Conservation (phyloP, 2,888 invertebrate species). For the Synergus itoensis region DNA sequence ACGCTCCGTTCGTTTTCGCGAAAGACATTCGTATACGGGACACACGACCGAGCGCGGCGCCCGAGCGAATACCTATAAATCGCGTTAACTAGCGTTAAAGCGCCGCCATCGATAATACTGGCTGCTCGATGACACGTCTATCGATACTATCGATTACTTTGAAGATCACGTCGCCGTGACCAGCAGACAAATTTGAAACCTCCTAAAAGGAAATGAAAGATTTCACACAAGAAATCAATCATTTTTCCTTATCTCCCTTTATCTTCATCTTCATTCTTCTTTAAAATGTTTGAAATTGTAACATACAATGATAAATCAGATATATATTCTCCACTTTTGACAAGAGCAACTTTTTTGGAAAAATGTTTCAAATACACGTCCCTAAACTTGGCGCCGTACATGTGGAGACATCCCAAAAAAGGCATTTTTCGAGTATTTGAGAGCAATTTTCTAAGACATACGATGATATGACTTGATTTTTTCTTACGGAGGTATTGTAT, state of each 20-base stretch:
- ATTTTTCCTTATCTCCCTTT: background rate
- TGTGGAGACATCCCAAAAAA: no score
- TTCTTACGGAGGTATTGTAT: no score
- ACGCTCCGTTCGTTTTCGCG: conserved; percentile 53
- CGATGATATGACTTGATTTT: no score
- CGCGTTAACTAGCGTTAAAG: conserved; percentile 49
- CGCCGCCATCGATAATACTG: conserved; percentile 45
- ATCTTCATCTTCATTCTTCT: background rate
- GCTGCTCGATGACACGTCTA: conserved; percentile 34
- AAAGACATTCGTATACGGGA: conserved; percentile 46
- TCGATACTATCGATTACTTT: conserved; percentile 48
- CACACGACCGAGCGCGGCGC: conserved; percentile 39
- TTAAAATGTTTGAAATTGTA: background rate
- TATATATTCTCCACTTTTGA: background rate
- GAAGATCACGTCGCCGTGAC: conserved; percentile 46
- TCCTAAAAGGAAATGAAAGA: conserved; percentile 33
- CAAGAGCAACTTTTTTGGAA: no score
- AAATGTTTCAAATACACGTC: no score
- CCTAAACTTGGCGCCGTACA: no score
- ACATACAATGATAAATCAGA: background rate
- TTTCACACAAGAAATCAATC: conserved; percentile 1
- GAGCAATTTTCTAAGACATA: no score
- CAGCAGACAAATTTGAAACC: conserved; percentile 48
- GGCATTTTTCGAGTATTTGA: no score
- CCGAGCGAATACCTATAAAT: conserved; percentile 52